Evolutionary conservation across 2,113 vertebrate genomes (phyloP), one percentile per base, ranked within the genome.

Genomic region (Peucedramus taeniatus): DNA sequence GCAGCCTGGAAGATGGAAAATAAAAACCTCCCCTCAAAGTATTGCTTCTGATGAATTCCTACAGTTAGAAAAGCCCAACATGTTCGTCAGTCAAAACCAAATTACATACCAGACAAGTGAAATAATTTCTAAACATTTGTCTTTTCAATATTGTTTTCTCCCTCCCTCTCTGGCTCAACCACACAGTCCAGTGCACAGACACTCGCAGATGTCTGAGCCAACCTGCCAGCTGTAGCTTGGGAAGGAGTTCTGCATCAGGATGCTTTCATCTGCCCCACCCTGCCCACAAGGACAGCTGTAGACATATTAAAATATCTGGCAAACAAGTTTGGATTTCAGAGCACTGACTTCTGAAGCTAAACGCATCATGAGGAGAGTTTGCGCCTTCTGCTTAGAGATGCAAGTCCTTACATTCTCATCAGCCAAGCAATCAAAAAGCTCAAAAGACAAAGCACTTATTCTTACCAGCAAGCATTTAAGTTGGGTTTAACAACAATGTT

Each of bases 221-320:
- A 70, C n/a, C 24, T 59, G 54, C 76, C 82, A 88, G 68, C 88
- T 92, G 83, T 93, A 95, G 51, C 82, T 90, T 9, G 11, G 82
- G 63, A 96, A 94, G 74, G 90, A 94, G 56, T 95, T 96, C 90
- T 93, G 68, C 82, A 90, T 78, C 69, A 86, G 60, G 86, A 78
- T 69, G 35, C 56, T 87, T 96, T 91, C 85, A 81, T 94, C 71
- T 88, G 56, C 92, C 93, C 83, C 94, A 93, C 94, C 95, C 88
- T 95, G 10, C 82, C 85, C 31, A 12, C 68, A 90, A 92, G 61
- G 44, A 92, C 1, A 12, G 50, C 79, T 94, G 90, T 77, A 94
- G 92, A 94, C 51, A 83, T 86, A 95, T 94, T 93, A 93, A 90
- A 96, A 95, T 94, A 93, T 64, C 76, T 94, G 94, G 85, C 96